Base-by-base conservation (phyloP, 2,888 invertebrate genomes). In the Phengaris alcon region DNA sequence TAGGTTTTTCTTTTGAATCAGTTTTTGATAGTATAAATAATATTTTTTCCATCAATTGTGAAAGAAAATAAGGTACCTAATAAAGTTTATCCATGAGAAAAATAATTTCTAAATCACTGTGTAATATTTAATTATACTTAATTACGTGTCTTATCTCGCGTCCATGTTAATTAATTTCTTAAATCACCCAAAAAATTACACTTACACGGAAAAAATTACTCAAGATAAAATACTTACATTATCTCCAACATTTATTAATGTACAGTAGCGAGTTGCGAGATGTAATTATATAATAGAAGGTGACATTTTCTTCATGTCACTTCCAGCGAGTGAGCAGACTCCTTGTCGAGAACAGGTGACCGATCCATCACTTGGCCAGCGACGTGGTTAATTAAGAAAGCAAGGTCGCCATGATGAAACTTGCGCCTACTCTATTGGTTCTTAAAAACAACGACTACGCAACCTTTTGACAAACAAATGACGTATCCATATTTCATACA, bases 381-480 rank as follows among this genome's bases (percentile, higher is more conserved):
- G 90, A 89, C 84, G 86, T 87, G 88, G 84, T 86, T 92, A 92
- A 92, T 93, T 93, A 92, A 88, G 87, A 87, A 87, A 88, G 90
- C 92, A 92, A 93, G 92, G 92, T 90, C 89, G 87, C 85, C 75
- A 69, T 90, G 89, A 88, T 83, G 90, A 87, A 91, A 90, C 87
- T 82, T 81, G 68, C 87, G 86, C 88, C 89, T 87, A 90, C 88
- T 86, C 86, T 84, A 78, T 74, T 70, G 57, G 75, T 77, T 68
- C 83, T 86, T 85, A 83, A 86, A 85, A 85, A 86, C 81, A 84
- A 77, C 35, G 35, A 35, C 77, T 88, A 83, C 85, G 84, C 85
- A 89, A 88, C 76, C 75, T 44, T 68, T 46, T 55, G 52, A 69
- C 75, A 51, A 64, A 52, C 52, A 52, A 52, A 22, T 59, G 59